A percentile compares a stretch with the other conserved stretches of the same genome.
These are phyloP conservation scores for Otus scops DNA, from an alignment of 2,797 vertebrate species.

Conservation along the genomic window DNA sequence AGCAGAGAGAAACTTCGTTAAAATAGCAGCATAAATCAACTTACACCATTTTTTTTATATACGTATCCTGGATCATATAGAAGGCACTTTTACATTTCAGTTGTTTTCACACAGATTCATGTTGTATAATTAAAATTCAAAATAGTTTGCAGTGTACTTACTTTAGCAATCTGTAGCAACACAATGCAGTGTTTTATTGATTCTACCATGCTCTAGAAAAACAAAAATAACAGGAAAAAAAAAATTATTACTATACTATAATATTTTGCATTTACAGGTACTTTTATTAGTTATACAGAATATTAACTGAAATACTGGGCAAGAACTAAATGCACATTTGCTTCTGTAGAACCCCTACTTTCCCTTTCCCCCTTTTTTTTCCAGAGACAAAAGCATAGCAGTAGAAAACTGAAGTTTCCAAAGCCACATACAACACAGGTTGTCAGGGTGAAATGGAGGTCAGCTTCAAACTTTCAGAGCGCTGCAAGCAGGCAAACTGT, in stretches of 20 bases:
- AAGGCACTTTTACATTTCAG: neutral
- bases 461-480: neutral
- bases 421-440: neutral
- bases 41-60: neutral
- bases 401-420: neutral
- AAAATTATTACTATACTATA: neutral
- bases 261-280: neutral
- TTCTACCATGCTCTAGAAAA: slow-evolving; percentile 97
- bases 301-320: neutral
- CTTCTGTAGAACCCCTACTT: neutral
- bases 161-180: slow-evolving; percentile 99
- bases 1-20: neutral
- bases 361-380: neutral
- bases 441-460: neutral
- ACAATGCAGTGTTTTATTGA: slow-evolving; percentile 99
- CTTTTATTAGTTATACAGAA: neutral
- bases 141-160: slow-evolving; percentile 73
- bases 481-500: neutral
- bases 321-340: neutral
- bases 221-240: slow-evolving; percentile 39
- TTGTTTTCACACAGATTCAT: neutral
- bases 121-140: neutral
- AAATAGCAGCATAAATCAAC: neutral
- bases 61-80: neutral
- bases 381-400: neutral